Percentiles rank a stretch among this genome's conserved stretches.
Conservation (phyloP, 2,888 invertebrate genomes). For the Actias luna region DNA sequence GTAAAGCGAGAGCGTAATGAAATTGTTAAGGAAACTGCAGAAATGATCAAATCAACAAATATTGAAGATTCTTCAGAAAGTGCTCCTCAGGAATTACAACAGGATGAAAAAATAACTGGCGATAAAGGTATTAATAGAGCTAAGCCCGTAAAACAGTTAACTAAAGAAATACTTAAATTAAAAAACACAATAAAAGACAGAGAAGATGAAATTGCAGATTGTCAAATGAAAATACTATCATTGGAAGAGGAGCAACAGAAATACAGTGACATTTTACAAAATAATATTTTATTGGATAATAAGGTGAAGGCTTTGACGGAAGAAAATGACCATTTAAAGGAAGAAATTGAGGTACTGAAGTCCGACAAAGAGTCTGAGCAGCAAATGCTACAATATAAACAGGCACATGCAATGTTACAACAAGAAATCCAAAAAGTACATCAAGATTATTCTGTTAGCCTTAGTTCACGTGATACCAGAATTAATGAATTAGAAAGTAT, state of each 20-base stretch:
- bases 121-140: conserved; percentile 64
- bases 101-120: conserved; percentile 60
- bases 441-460: conserved; percentile 58
- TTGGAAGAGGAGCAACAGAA: conserved; percentile 75
- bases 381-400: conserved; percentile 47
- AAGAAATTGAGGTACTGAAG: conserved; percentile 55
- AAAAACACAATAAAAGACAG: conserved; percentile 77
- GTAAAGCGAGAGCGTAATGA: conserved; percentile 69
- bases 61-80: conserved; percentile 57
- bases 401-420: conserved; percentile 54
- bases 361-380: conserved; percentile 53
- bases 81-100: conserved; percentile 49
- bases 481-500: conserved; percentile 76
- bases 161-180: conserved; percentile 76
- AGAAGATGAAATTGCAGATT: conserved; percentile 76
- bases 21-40: conserved; percentile 68
- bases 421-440: conserved; percentile 62
- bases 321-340: conserved; percentile 66
- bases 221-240: conserved; percentile 77
- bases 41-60: conserved; percentile 53
- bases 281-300: conserved; percentile 57
- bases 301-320: conserved; percentile 65
- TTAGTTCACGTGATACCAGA: conserved; percentile 65
- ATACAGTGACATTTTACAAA: conserved; percentile 60
- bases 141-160: conserved; percentile 74